These are phyloP conservation scores for Cataglyphis livida DNA, from an alignment of 2,888 invertebrate genomes.

Conservation along the genomic window DNA sequence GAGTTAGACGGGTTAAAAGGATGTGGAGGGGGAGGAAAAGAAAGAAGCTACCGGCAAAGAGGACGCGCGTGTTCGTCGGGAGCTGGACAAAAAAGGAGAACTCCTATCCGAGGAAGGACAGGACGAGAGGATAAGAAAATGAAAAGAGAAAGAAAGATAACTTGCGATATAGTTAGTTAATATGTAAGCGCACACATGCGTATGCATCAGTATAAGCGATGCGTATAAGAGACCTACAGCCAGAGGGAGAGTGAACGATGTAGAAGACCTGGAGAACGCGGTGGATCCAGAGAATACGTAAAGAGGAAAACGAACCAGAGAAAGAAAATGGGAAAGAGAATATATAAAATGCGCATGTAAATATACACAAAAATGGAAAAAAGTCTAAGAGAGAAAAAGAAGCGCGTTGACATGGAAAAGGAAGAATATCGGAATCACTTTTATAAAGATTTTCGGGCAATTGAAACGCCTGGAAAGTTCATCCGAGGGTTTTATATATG, in stretches of 20 bases:
- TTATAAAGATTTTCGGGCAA: constrained; percentile 7
- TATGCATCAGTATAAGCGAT: constrained; percentile 11
- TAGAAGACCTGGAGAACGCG: constrained; percentile 25
- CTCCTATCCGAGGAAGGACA: constrained; percentile 15
- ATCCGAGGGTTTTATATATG: constrained; percentile 14
- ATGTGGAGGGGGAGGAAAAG: neutral
- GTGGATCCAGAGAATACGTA: neutral
- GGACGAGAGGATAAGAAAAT: neutral
- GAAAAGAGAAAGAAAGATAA: neutral
- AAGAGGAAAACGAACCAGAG: neutral
- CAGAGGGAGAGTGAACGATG: constrained; percentile 10
- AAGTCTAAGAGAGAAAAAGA: neutral
- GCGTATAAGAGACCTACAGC: constrained; percentile 26
- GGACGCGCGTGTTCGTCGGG: constrained; percentile 16
- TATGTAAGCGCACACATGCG: constrained; percentile 26
- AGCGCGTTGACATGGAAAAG: no score
- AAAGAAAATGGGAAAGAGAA: neutral
- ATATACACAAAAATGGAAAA: neutral
- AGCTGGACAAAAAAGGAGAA: constrained; percentile 20
- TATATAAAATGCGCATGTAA: neutral
- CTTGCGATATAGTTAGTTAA: constrained; percentile 17
- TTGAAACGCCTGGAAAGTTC: constrained; percentile 21
- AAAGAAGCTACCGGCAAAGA: constrained; percentile 15
- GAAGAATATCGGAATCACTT: neutral
- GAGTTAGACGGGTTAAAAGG: constrained; percentile 33